Conservation (phyloP, 2,797 vertebrate genomes). For the Halcyon leucocephala region DNA sequence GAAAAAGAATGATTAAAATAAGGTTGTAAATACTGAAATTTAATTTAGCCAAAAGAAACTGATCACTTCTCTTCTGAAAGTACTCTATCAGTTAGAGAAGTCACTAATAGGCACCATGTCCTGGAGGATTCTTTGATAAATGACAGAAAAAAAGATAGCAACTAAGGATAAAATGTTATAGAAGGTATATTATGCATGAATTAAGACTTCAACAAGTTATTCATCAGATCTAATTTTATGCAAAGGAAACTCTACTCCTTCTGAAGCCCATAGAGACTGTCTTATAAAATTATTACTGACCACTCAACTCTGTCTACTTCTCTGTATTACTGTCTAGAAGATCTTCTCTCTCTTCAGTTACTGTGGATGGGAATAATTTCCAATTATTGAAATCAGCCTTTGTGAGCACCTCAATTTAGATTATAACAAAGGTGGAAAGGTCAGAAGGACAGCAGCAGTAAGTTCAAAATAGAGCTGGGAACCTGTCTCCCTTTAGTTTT, state of each 20-base stretch:
- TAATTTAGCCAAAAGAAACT: neutral
- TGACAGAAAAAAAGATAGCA: neutral
- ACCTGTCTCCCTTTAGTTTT: neutral
- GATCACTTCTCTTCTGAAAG: neutral
- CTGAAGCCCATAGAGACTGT: neutral
- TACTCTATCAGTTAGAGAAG: neutral
- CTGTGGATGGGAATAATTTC: neutral
- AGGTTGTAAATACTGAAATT: neutral
- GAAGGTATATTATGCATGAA: neutral
- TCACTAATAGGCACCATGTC: neutral
- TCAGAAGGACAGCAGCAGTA: neutral
- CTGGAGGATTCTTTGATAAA: neutral
- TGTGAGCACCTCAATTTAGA: neutral
- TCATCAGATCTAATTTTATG: neutral
- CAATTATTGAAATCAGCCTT: neutral
- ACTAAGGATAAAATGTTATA: neutral
- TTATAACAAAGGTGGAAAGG: neutral
- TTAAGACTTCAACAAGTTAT: neutral
- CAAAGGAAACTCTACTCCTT: neutral
- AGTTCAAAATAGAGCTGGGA: neutral
- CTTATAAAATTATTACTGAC: neutral
- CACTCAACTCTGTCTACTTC: neutral
- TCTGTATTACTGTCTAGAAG: neutral
- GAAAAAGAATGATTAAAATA: neutral
- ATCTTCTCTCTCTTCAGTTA: neutral